These are phyloP conservation scores for Syrmaticus mikado DNA, from an alignment of 2,113 vertebrate genomes.

Conservation along the genomic window DNA sequence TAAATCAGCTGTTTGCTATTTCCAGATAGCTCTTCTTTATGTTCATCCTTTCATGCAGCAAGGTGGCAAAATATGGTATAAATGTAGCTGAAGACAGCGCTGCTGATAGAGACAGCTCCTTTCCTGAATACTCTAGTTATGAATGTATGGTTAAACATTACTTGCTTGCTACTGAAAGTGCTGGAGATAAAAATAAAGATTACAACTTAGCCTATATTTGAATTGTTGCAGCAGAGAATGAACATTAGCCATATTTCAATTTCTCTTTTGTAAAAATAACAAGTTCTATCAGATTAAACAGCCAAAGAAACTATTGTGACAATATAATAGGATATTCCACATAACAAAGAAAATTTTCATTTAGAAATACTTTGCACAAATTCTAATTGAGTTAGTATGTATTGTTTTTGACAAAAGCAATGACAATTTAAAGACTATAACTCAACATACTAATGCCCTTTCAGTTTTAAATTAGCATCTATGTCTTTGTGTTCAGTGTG, in stretches of 20 bases:
- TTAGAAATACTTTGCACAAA: not conserved
- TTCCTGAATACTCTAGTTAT: not conserved
- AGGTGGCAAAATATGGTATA: not conserved
- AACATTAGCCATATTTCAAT: not conserved
- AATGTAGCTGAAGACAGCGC: not conserved
- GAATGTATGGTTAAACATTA: not conserved
- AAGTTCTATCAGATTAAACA: not conserved
- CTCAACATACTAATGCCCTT: not conserved
- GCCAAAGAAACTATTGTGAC: not conserved
- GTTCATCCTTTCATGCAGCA: not conserved
- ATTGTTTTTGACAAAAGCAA: not conserved
- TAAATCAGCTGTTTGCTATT: not conserved
- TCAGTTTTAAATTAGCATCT: slow-evolving; percentile 10
- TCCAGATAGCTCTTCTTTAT: not conserved
- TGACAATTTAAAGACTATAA: not conserved
- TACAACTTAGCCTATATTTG: not conserved
- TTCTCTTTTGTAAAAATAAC: not conserved
- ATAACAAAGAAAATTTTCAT: not conserved
- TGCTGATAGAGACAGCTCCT: not conserved
- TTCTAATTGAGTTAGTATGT: not conserved
- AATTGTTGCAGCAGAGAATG: not conserved
- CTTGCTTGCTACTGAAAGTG: not conserved
- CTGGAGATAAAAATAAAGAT: not conserved
- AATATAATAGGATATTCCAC: not conserved
- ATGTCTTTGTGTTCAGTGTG: not conserved